Evolutionary conservation across 2,888 invertebrate genomes (phyloP).

Genomic region (Odontocolon sp.): DNA sequence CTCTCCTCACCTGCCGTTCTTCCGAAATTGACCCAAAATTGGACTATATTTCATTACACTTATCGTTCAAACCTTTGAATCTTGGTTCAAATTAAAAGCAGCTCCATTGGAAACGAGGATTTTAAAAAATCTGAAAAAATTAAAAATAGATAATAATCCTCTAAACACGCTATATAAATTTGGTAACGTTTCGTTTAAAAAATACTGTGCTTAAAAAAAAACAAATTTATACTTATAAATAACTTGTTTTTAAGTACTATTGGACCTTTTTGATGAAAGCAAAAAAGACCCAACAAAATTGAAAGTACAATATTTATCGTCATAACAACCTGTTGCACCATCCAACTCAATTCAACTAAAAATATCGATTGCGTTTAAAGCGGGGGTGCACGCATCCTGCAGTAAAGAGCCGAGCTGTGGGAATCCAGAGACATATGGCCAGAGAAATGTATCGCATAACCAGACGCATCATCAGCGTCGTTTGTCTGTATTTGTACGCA

Average conservation of each 20-base stretch:
- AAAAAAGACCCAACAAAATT: too few species aligned
- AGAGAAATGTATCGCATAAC: constrained; percentile 65
- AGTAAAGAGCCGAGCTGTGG: constrained; percentile 64
- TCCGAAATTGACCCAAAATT: neutral
- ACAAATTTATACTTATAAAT: too few species aligned
- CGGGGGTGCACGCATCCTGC: constrained; percentile 27
- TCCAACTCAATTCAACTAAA: constrained; percentile 22
- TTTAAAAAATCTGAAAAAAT: constrained; percentile 54
- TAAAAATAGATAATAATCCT: too few species aligned
- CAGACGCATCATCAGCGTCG: constrained; percentile 64
- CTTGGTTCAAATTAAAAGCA: constrained; percentile 57
- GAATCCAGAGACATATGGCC: constrained; percentile 75
- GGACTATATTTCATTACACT: constrained; percentile 26
- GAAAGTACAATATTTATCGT: too few species aligned
- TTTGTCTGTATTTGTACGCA: constrained; percentile 30
- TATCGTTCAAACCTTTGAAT: constrained; percentile 49
- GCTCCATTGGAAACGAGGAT: too few species aligned
- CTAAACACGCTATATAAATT: too few species aligned
- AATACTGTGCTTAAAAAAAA: too few species aligned
- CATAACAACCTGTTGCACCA: constrained; percentile 71
- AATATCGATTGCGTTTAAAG: constrained; percentile 55
- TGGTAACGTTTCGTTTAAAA: too few species aligned
- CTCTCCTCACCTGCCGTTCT: constrained; percentile 55
- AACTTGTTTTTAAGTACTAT: too few species aligned
- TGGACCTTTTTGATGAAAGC: too few species aligned